These are phyloP conservation scores for Agelas oroides DNA, from an alignment of 37 sponge, comb jelly and placozoan species.

Conservation along the genomic window DNA sequence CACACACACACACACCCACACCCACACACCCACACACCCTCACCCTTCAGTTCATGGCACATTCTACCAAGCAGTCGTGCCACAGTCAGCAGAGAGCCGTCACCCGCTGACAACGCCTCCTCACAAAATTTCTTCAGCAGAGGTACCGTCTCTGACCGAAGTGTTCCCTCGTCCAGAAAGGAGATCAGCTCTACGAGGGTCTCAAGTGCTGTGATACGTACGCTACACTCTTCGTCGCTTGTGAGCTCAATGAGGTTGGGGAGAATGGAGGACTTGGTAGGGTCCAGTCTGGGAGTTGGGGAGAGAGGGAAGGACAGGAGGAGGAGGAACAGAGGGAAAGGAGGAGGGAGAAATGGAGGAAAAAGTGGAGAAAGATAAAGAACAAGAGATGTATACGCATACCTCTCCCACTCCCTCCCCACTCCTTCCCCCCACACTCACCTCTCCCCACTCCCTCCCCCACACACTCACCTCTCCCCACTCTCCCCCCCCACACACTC, in stretches of 20 bases:
- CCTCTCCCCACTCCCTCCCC: no score
- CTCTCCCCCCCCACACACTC: no score
- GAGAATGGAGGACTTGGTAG: constrained; percentile 41
- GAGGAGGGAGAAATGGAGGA: no score
- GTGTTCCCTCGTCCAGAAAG: constrained; percentile 22
- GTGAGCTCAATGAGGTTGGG: constrained; percentile 58
- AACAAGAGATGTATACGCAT: not conserved
- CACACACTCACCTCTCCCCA: no score
- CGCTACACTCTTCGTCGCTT: constrained; percentile 66
- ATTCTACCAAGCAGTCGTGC: constrained; percentile 37
- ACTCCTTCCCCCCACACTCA: no score
- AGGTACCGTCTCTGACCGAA: constrained; percentile 13
- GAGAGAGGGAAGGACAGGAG: constrained; percentile 29
- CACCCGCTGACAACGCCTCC: constrained; percentile 11
- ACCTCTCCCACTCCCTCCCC: no score
- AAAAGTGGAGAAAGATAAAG: not conserved
- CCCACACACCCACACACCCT: not conserved
- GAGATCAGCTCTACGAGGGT: constrained; percentile 46
- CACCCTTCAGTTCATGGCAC: constrained; percentile 56
- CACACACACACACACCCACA: no score
- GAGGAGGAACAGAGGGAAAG: no score
- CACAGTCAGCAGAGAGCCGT: not conserved
- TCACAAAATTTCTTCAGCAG: constrained; percentile 39
- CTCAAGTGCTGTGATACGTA: constrained; percentile 61
- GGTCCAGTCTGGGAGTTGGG: no score